Base-by-base conservation (phyloP, 2,888 invertebrate genomes). In the Teleiodes luculella region DNA sequence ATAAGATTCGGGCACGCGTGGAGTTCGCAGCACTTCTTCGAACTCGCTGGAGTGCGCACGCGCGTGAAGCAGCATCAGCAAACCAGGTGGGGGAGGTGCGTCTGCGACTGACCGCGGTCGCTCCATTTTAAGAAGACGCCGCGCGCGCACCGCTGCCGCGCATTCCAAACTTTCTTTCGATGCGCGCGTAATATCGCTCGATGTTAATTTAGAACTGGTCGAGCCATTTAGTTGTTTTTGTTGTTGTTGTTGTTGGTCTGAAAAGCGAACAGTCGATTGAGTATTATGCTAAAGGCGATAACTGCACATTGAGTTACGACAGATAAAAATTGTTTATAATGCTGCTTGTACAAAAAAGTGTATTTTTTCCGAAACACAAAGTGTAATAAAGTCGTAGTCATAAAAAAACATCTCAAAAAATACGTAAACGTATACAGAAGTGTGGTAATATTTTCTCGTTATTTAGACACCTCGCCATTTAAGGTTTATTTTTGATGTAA, bases 91-190 rank as follows among this genome's bases (percentile, higher is more conserved):
- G 37, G 66, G 37, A 63, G 53, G 49, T 11, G 63, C 68, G 57
- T 81, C 84, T 0, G 78, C 78, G 1, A 83, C 68, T 0, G 87
- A 86, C 46, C 74, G 72, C 2, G 87, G 87, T 0, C 87, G 78
- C 62, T 80, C 77, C 13, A 76, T 64, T 0, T 72, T 76, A 3
- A 69, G 71, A 1, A 62, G 60, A 0, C 80, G 82, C n/a, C 84
- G 75, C 13, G 75, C 76, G 10, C 80, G 79, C 39, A 84, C 83
- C 0, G 77, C 80, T 16, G 73, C 30, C 73, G 68, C 6, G 78
- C 37, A 37, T 11, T 49, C 79, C 14, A 83, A 49, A 55, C 76
- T 79, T 57, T 83, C 85, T n/a, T 67, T 74, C 0, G 83, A 80
- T 7, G 65, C 58, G 5, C 70, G 64, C 18, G 14, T 28, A 10